Conservation (phyloP, 2,113 vertebrate species). For the Xiphorhynchus elegans region DNA sequence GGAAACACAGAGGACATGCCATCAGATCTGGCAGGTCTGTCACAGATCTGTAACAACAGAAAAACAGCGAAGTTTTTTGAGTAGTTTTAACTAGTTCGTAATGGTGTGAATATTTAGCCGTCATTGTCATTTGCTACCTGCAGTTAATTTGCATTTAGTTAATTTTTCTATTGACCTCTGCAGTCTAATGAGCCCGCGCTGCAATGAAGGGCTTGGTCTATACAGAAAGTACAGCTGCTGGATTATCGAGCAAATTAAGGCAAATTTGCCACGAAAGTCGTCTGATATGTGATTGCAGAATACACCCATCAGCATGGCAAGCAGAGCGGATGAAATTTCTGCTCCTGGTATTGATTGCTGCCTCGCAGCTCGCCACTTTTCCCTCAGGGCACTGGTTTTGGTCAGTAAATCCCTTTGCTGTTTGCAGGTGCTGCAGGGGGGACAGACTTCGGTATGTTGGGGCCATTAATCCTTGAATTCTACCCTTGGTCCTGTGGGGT, state of each 20-base stretch:
- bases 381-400: neutral
- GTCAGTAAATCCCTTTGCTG: neutral
- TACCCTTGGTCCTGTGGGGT: neutral
- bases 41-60: neutral
- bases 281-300: neutral
- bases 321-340: neutral
- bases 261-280: neutral
- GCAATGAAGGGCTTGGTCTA: neutral
- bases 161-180: neutral
- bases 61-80: neutral
- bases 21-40: neutral
- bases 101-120: neutral
- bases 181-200: neutral
- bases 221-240: neutral
- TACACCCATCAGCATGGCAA: neutral
- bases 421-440: neutral
- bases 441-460: rapidly evolving
- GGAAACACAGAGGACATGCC: neutral
- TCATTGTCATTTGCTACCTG: neutral
- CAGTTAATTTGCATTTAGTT: neutral
- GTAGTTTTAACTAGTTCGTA: neutral
- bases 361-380: neutral
- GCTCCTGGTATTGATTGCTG: neutral
- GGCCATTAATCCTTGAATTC: neutral
- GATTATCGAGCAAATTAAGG: neutral